Percentiles rank a stretch among this genome's conserved stretches.
Evolutionary conservation across 2,113 vertebrate genomes (phyloP).

Genomic region (Actenoides hombroni): DNA sequence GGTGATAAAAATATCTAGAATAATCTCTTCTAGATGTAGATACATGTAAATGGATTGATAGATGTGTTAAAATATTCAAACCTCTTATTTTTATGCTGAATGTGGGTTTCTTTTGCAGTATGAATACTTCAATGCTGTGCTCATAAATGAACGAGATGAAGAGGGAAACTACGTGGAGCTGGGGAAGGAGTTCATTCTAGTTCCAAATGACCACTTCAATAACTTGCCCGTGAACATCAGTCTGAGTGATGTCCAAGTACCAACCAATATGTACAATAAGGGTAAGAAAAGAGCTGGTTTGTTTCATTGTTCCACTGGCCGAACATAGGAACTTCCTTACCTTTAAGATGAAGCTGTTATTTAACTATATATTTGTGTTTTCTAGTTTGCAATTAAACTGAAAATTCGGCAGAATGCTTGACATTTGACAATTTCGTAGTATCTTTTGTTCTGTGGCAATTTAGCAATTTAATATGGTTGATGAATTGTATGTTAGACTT

Average conservation of each 20-base stretch:
- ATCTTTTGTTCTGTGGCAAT: neutral
- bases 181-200: constrained; percentile 93
- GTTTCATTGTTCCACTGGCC: neutral
- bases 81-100: neutral
- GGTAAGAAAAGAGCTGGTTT: constrained; percentile 67
- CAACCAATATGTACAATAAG: constrained; percentile 99
- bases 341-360: neutral
- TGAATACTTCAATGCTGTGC: constrained; percentile 97
- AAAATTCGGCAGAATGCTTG: neutral
- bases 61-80: neutral
- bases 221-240: constrained; percentile 97
- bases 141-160: constrained; percentile 94
- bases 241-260: constrained; percentile 96
- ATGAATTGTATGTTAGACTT: neutral
- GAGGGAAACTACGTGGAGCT: constrained; percentile 91
- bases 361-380: neutral
- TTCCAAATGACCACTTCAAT: constrained; percentile 98
- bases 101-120: constrained; percentile 82
- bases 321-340: neutral
- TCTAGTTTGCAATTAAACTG: neutral
- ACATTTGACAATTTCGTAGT: neutral
- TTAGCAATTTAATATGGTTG: neutral
- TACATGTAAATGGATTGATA: neutral
- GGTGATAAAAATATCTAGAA: neutral
- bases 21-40: neutral